Evolutionary conservation across 2,888 invertebrate genomes (phyloP), one percentile per base, ranked within the genome.

Genomic region (Scaptomyza parva): DNA sequence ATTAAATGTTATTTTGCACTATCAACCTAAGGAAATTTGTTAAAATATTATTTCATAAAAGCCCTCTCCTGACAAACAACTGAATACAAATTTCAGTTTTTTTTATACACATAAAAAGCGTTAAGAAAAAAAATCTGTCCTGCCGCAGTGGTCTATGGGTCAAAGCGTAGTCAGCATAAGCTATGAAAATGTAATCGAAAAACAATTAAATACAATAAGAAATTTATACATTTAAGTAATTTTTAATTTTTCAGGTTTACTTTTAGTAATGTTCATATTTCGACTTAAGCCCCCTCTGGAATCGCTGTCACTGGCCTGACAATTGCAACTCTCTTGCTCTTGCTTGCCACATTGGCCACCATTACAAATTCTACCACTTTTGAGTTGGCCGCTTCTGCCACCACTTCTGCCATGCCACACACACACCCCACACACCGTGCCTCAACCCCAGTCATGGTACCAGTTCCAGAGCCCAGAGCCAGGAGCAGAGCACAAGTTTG

Each of bases 351-450:
- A 60, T 39, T 54, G 67, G 55, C 81, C 81, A 84, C 82, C 86
- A 84, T 83, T 86, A 76, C 82, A 74, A 83, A 84, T 84, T 81
- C 85, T 78, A 84, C 85, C 85, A 86, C 78, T 84, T 77, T 73
- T 63, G 53, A 43, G 45, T 60, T 52, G 41, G 73, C 62, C 45
- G 67, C 81, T 63, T 62, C 77, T 44, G 72, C 72, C 72, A 62
- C 48, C 77, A 70, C 59, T 62, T 47, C 45, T 50, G 57, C 41
- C 60, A 22, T 48, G 52, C 65, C 70, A 67, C 70, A 61, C 78
- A 55, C 72, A 40, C 11, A 18, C 37, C 37, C n/a, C n/a, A n/a
- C n/a, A n/a, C n/a, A 37, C 17, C 17, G 3, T 37, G 12, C 17
- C 9, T 17, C 72, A 40, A 40, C 6, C 18, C 14, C 39, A 50